Percentiles rank a stretch among this genome's conserved stretches.
phyloP scores from a whole-genome alignment of 92 coral and sea anemone species.

The Parazoanthus swiftii region DNA sequence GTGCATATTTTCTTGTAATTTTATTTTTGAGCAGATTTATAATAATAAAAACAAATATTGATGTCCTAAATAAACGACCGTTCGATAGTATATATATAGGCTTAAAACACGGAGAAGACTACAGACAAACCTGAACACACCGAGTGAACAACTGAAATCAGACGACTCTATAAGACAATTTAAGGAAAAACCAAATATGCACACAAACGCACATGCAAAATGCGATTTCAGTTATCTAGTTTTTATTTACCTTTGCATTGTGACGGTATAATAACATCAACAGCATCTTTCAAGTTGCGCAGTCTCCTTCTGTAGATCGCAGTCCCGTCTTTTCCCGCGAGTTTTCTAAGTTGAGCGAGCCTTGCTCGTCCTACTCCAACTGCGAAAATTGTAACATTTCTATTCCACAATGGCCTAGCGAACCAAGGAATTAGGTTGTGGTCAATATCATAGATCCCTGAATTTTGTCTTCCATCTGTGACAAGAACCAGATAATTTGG shows the following conservation, averaged over 20 bases:
- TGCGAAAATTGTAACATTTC: conserved; percentile 37
- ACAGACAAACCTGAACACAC: too few species aligned
- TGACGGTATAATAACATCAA: conserved; percentile 16
- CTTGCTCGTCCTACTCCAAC: conserved; percentile 26
- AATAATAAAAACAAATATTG: too few species aligned
- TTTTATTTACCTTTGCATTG: conserved; percentile 18
- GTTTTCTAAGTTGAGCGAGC: background rate
- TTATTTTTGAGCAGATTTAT: too few species aligned
- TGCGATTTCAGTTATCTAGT: background rate
- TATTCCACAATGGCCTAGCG: conserved; percentile 29
- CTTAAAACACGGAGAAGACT: too few species aligned
- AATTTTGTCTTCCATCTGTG: conserved; percentile 42
- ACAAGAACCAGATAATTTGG: conserved; percentile 36
- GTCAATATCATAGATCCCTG: conserved; percentile 1
- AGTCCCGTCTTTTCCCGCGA: conserved; percentile 21
- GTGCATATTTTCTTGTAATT: too few species aligned
- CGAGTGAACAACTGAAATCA: too few species aligned
- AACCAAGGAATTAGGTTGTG: background rate
- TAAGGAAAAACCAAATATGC: too few species aligned
- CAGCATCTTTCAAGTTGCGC: background rate
- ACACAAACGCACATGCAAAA: too few species aligned
- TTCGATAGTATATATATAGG: too few species aligned
- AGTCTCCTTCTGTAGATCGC: conserved; percentile 10
- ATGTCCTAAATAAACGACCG: too few species aligned
- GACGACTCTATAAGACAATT: too few species aligned